Evolutionary conservation across 1,140 invertebrate genomes (phyloP).

Genomic region (Lithobius niger): DNA sequence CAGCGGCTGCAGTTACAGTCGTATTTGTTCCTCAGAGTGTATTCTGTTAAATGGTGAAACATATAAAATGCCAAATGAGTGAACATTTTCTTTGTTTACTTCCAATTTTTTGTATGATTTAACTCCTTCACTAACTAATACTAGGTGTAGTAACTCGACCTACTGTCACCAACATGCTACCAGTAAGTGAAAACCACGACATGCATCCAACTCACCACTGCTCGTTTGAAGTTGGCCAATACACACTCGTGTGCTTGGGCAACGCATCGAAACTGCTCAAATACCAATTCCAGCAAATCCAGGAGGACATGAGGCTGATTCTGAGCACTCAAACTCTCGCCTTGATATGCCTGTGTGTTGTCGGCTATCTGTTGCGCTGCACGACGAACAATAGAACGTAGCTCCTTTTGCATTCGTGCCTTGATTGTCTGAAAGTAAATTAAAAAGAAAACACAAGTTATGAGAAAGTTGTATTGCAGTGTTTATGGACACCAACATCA

Average conservation of each 20-base stretch:
- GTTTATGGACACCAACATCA: too few species aligned
- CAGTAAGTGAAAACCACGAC: too few species aligned
- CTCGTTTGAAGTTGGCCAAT: constrained; percentile 34
- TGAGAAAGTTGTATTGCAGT: background rate
- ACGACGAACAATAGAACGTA: constrained; percentile 57
- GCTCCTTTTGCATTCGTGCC: constrained; percentile 61
- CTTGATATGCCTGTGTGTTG: background rate
- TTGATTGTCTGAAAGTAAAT: constrained; percentile 50
- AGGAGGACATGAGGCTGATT: constrained; percentile 21
- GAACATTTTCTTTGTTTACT: too few species aligned
- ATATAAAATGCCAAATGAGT: too few species aligned
- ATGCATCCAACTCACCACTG: constrained; percentile 2
- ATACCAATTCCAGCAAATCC: constrained; percentile 40
- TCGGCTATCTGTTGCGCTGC: constrained; percentile 60
- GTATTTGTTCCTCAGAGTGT: too few species aligned
- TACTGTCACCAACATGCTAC: too few species aligned
- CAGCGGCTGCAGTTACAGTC: too few species aligned
- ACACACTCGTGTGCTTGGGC: constrained; percentile 51
- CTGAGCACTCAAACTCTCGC: background rate
- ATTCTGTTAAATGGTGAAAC: too few species aligned
- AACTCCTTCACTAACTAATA: background rate
- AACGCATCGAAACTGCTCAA: constrained; percentile 57
- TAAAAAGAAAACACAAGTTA: constrained; percentile 4
- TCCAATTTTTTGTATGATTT: too few species aligned
- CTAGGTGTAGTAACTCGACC: too few species aligned